phyloP scores from a whole-genome alignment of 2,888 invertebrate genomes.

The Synanthedon myopaeformis region DNA sequence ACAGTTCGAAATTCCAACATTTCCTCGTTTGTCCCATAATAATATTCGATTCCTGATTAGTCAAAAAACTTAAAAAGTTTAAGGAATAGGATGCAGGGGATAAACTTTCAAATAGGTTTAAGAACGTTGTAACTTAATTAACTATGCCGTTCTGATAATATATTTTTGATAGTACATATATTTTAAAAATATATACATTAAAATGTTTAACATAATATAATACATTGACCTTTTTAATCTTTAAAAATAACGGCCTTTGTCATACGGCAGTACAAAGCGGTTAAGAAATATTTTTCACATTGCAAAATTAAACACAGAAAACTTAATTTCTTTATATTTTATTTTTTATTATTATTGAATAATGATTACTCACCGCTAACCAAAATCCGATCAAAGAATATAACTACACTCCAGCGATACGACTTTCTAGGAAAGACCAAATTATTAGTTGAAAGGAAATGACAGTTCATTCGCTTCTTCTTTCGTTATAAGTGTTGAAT shows the following conservation, averaged over 20 bases:
- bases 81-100: no score
- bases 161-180: conserved; percentile 15
- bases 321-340: no score
- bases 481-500: no score
- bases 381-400: neutral
- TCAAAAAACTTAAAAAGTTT: conserved; percentile 1
- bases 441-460: conserved; percentile 1
- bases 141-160: conserved; percentile 26
- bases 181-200: conserved; percentile 18
- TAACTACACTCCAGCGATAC: conserved; percentile 16
- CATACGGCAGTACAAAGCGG: conserved; percentile 9
- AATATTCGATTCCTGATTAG: conserved; percentile 18
- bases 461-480: neutral
- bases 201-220: conserved; percentile 11
- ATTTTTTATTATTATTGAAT: conserved; percentile 5
- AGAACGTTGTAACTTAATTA: no score
- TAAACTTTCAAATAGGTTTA: no score
- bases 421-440: conserved; percentile 16
- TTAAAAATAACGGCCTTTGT: conserved; percentile 59
- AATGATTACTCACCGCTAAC: conserved; percentile 47
- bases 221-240: conserved; percentile 56
- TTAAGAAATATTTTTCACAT: no score
- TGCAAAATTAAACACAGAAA: no score
- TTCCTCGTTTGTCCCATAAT: conserved; percentile 11
- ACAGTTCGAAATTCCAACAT: conserved; percentile 4